Conservation (phyloP, 2,797 vertebrate genomes). For the Melanotaenia boesemani region DNA sequence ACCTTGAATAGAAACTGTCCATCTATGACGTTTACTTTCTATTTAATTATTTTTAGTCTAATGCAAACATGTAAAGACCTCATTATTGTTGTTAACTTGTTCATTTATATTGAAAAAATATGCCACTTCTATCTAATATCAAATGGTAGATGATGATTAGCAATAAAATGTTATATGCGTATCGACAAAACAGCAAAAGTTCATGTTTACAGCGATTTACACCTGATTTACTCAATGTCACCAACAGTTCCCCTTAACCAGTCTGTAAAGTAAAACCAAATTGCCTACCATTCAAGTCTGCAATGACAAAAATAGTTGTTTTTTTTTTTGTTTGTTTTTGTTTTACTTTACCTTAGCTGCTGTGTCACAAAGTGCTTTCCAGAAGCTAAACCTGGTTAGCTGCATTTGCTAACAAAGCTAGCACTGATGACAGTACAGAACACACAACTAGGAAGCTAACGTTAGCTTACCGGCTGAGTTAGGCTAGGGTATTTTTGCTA, state of each 20-base stretch:
- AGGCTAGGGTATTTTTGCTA: constrained; percentile 38
- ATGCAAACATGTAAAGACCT: not conserved
- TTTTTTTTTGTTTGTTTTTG: too few relatives aligned
- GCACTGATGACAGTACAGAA: not conserved
- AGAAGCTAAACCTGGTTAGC: not conserved
- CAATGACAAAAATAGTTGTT: not conserved
- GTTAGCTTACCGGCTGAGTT: constrained; percentile 47
- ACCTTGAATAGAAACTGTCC: too few relatives aligned
- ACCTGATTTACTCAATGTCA: not conserved
- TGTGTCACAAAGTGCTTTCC: constrained; percentile 31
- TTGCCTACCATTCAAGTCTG: not conserved
- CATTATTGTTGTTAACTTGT: not conserved
- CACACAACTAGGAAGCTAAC: constrained; percentile 45
- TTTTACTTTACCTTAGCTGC: constrained; percentile 8
- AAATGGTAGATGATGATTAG: not conserved
- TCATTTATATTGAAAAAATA: not conserved
- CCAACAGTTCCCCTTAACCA: not conserved
- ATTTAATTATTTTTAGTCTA: not conserved
- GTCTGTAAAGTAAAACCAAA: not conserved
- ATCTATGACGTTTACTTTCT: too few relatives aligned
- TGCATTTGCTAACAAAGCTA: constrained; percentile 10
- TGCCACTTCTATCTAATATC: not conserved
- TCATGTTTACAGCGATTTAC: too few relatives aligned
- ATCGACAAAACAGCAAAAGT: not conserved
- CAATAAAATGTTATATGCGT: not conserved